Base-by-base conservation (phyloP, 2,797 vertebrate genomes). In the Aulostomus chinensis region DNA sequence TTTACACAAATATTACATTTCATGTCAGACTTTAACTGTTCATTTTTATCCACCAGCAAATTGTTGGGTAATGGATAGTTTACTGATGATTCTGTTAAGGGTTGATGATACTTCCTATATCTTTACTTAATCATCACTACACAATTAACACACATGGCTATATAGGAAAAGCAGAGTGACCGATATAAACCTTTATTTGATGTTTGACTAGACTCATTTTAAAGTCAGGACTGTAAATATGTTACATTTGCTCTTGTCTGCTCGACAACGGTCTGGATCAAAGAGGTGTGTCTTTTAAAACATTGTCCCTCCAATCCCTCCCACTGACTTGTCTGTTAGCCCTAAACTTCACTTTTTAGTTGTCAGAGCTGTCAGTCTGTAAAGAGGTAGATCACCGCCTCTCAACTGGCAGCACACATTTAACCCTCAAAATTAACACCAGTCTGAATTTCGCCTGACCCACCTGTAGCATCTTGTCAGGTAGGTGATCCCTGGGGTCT, bases 281-380 rank as follows among this genome's bases (percentile, higher is more conserved):
- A 73, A 86, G 88, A 84, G 91, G 91, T 79, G 88, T 91, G 88
- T 86, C 86, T 76, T 82, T 50, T 9, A 35, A 62, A 68, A 83
- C 73, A 43, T 78, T 83, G 56, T 73, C 69, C 68, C n/a, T n/a
- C 75, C 81, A 57, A 82, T 84, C 80, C 86, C 83, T 85, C 88
- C 87, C 87, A 87, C 68, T 28, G 64, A 69, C 65, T 64, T n/a
- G 62, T 69, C 73, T 76, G 58, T 63, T 48, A 73, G 79, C 79
- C 86, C 84, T 64, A 71, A 84, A 81, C 76, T 80, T 83, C 40
- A 51, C 69, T 76, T 68, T 39, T 73, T 66, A 80, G 70, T 71
- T 63, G 59, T 65, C 65, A 52, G 58, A 55, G 63, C 56, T 71
- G 57, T 68, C 60, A 42, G 45, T 54, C 53, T 16, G 18, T 11